These are phyloP conservation scores for Leptopilina syphax DNA, from an alignment of 2,888 invertebrate genomes.

Conservation along the genomic window DNA sequence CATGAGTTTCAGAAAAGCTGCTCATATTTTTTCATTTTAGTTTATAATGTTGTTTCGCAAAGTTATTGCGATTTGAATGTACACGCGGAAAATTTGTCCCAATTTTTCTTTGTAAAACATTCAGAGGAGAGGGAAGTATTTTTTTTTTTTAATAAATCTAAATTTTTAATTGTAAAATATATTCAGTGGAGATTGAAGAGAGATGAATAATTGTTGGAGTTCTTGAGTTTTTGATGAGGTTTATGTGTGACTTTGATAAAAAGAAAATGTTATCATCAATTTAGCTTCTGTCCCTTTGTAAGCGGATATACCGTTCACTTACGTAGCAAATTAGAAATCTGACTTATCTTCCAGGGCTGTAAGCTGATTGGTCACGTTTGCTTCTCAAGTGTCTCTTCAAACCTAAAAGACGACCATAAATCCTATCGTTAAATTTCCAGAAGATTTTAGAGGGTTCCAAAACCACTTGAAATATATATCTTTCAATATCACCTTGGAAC, in stretches of 20 bases:
- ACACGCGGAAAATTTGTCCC: no score
- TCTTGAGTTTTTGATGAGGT: neutral
- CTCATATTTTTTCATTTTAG: neutral
- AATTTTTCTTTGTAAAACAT: no score
- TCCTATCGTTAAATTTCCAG: neutral
- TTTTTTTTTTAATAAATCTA: neutral
- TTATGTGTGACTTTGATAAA: neutral
- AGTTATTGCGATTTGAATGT: no score
- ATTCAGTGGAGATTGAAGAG: no score
- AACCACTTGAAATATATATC: neutral
- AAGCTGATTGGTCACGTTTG: slow-evolving; percentile 21
- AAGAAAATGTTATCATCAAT: neutral
- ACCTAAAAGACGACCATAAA: neutral
- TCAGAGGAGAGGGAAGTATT: neutral
- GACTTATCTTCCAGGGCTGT: neutral
- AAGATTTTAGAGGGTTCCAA: neutral
- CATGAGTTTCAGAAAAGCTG: slow-evolving; percentile 8
- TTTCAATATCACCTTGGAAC: neutral
- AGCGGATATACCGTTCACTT: neutral
- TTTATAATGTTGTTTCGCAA: no score
- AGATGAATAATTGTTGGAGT: no score
- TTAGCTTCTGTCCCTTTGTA: neutral
- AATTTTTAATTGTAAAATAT: neutral
- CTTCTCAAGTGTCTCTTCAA: slow-evolving; percentile 1
- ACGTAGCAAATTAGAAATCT: slow-evolving; percentile 1